phyloP scores from a whole-genome alignment of 2,888 invertebrate genomes.

The Punctoribates punctum region DNA sequence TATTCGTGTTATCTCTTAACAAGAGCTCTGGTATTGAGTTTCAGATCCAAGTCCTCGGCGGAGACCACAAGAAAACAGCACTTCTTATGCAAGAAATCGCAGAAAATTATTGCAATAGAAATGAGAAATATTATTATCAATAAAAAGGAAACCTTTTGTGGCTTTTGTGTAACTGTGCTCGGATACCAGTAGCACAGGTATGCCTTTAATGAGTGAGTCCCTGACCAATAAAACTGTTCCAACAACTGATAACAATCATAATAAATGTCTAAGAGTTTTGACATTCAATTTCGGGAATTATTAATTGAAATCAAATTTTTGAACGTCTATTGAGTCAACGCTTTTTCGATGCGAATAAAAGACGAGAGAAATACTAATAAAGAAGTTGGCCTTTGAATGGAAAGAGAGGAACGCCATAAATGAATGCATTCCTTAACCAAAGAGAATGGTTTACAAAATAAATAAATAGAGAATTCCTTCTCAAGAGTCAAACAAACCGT shows the following conservation, averaged over 20 bases:
- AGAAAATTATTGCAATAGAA: too few relatives aligned
- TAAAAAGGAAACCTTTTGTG: too few relatives aligned
- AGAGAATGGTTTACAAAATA: neutral
- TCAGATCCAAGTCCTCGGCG: neutral
- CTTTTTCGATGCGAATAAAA: neutral
- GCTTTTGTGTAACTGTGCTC: too few relatives aligned
- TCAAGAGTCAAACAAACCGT: neutral
- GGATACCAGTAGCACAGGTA: neutral
- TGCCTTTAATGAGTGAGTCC: neutral
- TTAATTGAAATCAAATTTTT: neutral
- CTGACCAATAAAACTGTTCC: constrained; percentile 10
- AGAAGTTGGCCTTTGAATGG: too few relatives aligned
- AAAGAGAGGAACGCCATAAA: neutral
- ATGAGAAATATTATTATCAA: too few relatives aligned
- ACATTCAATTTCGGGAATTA: neutral
- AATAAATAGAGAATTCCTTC: neutral
- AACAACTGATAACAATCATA: neutral
- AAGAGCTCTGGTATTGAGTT: neutral
- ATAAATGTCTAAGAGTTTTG: neutral
- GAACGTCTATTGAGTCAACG: neutral
- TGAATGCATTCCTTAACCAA: neutral
- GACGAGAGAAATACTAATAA: too few relatives aligned
- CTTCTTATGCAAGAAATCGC: too few relatives aligned
- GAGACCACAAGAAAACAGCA: too few relatives aligned
- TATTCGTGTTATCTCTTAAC: neutral